Base-by-base conservation (phyloP, 2,113 vertebrate genomes). In the Callipepla squamata region DNA sequence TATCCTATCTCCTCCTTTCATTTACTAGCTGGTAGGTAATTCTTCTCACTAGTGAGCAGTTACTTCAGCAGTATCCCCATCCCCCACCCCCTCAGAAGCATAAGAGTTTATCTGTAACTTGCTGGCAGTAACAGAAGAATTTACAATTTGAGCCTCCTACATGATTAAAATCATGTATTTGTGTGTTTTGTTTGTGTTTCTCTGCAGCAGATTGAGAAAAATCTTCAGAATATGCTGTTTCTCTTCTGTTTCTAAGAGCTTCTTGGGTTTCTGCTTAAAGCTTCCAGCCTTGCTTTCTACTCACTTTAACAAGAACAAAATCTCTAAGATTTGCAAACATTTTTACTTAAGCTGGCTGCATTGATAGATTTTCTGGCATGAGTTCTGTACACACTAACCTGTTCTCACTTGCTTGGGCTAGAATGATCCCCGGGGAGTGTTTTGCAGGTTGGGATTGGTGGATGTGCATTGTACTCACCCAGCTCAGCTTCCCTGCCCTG, bases 401-500 rank as follows among this genome's bases (percentile, higher is more conserved):
- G 82, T 78, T 93, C 85, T 85, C 53, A 62, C 82, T 90, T 88
- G 85, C 85, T 94, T 85, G 82, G 82, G 58, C 90, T 92, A 85
- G 87, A 67, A 63, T 25, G 57, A 68, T 74, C 72, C 67, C 67
- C 1, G 6, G 72, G 81, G 68, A 85, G 68, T 68, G 25, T 82
- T 91, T 72, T 85, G 73, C 73, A 72, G 40, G 69, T 23, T 91
- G 51, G 45, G 72, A 88, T 92, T 4, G 20, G 87, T 75, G 82
- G 26, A 65, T 77, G 20, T 2, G 9, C 7, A 1, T 55, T 90
- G 36, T 58, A 48, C 34, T 94, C 1, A 0, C 67, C 81, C 79
- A 45, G 51, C 57, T 91, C 57, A 36, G 34, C 65, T 88, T 61
- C 23, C 26, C 28, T 92, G 68, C 68, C 65, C 76, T 85, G 91